Base-by-base conservation (phyloP, 2,113 vertebrate genomes). In the Aldabrachelys gigantea region DNA sequence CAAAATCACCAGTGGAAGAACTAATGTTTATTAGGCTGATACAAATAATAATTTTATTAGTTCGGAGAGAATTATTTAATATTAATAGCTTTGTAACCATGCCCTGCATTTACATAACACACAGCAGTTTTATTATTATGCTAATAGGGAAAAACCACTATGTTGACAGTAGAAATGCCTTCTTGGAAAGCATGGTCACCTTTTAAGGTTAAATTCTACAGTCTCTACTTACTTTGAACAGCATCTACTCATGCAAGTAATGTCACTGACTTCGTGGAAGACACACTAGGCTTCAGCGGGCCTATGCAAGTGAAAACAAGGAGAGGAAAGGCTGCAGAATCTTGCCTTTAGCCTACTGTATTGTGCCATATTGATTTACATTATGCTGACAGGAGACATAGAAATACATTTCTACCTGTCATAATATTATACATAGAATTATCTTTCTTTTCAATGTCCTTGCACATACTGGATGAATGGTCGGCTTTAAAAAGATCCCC, bases 11-110 rank as follows among this genome's bases (percentile, higher is more conserved):
- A 38, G 82, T 1, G 65, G 91, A 94, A 93, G 93, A 96, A 92
- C 57, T 27, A 25, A 94, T 84, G 92, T 87, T 91, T 90, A 87
- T 93, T 94, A 38, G 44, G 22, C 79, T 91, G 80, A 41, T 79
- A 91, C 53, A 96, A 97, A 96, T 91, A 93, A 96, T 89, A 84
- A 92, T 82, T 80, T 69, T 57, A 84, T 92, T 94, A 96, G 69
- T 53, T 57, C 78, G 81, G 62, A 95, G 56, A 76, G 80, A 96
- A 94, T 87, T 16, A 94, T 95, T 72, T 85, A 81, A 92, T 93
- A 84, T 94, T 90, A 90, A 92, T 82, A 78, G 72, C 47, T 78
- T 94, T 69, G 79, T 89, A 92, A 88, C 62, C 50, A 38, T 50
- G 82, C 84, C 82, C 13, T 1, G 12, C 50, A 17, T 94, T 95